Evolutionary conservation across 2,797 vertebrate species (phyloP).

Genomic region (Botia kubotai): DNA sequence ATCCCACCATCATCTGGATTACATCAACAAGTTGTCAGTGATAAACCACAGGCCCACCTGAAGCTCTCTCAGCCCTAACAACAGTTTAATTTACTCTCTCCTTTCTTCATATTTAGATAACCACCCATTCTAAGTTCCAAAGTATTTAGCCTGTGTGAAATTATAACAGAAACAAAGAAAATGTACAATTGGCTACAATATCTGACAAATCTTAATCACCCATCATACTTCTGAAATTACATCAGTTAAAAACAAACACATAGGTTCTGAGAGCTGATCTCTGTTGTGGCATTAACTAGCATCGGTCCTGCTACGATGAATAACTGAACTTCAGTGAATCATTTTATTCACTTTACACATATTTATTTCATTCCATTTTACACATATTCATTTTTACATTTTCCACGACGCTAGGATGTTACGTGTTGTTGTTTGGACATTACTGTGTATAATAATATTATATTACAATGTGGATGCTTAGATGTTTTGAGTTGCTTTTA

Average conservation of each 20-base stretch:
- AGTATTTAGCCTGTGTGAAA: background rate
- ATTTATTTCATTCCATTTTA: no score
- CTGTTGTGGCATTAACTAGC: no score
- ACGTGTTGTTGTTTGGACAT: no score
- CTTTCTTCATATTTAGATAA: conserved; percentile 12
- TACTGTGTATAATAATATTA: no score
- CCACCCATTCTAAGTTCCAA: background rate
- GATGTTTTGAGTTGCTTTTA: background rate
- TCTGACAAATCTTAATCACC: background rate
- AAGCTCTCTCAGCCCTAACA: conserved; percentile 36
- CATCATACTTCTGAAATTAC: background rate
- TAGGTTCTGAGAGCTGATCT: background rate
- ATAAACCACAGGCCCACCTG: conserved; percentile 56
- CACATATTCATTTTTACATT: no score
- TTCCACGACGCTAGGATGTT: no score
- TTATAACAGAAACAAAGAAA: conserved; percentile 15
- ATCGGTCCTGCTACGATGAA: no score
- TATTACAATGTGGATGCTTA: background rate
- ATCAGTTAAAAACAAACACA: conserved; percentile 26
- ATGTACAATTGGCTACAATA: background rate
- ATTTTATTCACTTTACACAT: no score
- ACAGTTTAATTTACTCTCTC: background rate
- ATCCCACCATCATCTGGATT: conserved; percentile 56
- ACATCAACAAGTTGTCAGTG: conserved; percentile 55
- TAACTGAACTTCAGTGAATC: no score